Evolutionary conservation across 2,888 invertebrate genomes (phyloP).

Genomic region (Shargacucullia verbasci): DNA sequence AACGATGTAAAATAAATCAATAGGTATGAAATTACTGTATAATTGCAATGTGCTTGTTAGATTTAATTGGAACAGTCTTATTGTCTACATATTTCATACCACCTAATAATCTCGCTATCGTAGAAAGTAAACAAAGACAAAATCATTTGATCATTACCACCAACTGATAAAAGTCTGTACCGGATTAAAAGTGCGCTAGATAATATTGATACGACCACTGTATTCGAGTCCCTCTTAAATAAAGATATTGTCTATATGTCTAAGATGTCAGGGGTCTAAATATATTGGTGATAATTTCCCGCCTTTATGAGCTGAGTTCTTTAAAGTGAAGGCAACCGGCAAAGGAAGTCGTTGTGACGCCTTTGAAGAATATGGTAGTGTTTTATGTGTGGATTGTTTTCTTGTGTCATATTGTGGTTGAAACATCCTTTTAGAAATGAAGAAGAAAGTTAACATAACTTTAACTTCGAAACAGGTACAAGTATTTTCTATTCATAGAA

Average conservation of each 20-base stretch:
- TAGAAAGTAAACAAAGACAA: conserved; percentile 69
- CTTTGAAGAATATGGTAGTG: conserved; percentile 43
- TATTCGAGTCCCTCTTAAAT: conserved; percentile 46
- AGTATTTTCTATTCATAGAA: neutral
- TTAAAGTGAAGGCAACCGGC: conserved; percentile 32
- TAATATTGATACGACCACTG: conserved; percentile 56
- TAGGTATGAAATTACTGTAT: too few species aligned
- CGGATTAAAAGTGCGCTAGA: conserved; percentile 68
- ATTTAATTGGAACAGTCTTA: neutral
- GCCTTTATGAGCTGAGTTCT: conserved; percentile 53
- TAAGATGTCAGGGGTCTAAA: conserved; percentile 40
- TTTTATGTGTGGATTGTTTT: conserved; percentile 13
- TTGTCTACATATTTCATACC: conserved; percentile 17
- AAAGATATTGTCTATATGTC: conserved; percentile 27
- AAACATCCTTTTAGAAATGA: conserved; percentile 54
- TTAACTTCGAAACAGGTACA: conserved; percentile 65
- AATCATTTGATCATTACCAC: conserved; percentile 68
- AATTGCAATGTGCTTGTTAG: too few species aligned
- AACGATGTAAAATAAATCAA: too few species aligned
- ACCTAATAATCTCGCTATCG: conserved; percentile 54
- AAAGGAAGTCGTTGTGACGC: conserved; percentile 52
- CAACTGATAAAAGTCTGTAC: conserved; percentile 68
- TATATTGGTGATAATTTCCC: conserved; percentile 55
- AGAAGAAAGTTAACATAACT: conserved; percentile 67
- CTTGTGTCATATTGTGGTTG: conserved; percentile 19